A percentile compares a stretch with the other conserved stretches of the same genome.
Evolutionary conservation across 2,888 invertebrate species (phyloP).

Genomic region (Spilosoma lubricipeda): DNA sequence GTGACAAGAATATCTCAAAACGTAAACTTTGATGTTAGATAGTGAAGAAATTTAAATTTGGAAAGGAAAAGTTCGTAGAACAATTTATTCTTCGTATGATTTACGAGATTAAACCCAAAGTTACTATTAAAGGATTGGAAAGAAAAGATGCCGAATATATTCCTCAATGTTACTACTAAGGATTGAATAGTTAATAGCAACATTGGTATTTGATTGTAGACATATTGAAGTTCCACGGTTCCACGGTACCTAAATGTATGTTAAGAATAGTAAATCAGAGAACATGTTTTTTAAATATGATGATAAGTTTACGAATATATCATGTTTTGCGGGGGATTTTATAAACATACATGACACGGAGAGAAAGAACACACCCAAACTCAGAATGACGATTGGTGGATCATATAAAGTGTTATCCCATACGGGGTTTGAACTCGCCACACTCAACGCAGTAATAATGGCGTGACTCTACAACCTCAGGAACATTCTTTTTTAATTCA

Average conservation of each 20-base stretch:
- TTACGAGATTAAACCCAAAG: constrained; percentile 28
- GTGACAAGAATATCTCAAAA: constrained; percentile 55
- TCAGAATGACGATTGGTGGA: no score
- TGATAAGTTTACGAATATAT: no score
- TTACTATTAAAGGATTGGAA: constrained; percentile 23
- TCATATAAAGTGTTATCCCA: no score
- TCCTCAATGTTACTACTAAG: not conserved
- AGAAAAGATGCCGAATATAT: constrained; percentile 8
- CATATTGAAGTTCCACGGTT: not conserved
- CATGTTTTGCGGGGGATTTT: no score
- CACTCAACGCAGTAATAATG: no score
- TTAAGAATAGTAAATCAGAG: not conserved
- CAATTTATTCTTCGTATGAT: constrained; percentile 38
- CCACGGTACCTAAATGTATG: no score
- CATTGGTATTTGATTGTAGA: not conserved
- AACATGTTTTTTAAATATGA: no score
- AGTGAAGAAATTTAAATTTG: constrained; percentile 28
- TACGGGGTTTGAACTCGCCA: no score
- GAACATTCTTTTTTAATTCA: no score
- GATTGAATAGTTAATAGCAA: not conserved
- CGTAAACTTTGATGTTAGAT: constrained; percentile 19
- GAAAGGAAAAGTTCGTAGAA: constrained; percentile 23
- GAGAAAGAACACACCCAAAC: no score
- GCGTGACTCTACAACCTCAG: no score
- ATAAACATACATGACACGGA: no score